phyloP scores from a whole-genome alignment of 2,797 vertebrate species.

The Spea hammondii region DNA sequence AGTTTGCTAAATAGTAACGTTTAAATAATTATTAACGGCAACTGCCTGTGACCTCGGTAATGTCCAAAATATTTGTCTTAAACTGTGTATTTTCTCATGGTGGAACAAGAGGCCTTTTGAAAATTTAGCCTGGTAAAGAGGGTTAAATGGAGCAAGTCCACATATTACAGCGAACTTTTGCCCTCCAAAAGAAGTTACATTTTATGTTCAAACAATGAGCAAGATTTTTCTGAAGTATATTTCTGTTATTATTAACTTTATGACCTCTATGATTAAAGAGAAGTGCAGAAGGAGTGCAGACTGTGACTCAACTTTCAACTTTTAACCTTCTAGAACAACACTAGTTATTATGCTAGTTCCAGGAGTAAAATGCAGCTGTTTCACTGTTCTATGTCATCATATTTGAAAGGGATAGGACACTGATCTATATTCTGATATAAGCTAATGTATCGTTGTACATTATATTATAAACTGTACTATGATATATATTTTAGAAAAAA shows the following conservation, averaged over 20 bases:
- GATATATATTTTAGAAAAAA: no score
- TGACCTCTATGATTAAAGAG: conserved; percentile 80
- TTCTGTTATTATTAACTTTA: conserved; percentile 82
- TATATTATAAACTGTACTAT: no score
- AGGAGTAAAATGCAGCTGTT: no score
- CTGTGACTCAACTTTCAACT: conserved; percentile 79
- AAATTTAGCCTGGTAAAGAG: conserved; percentile 73
- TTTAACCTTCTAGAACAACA: conserved; percentile 66
- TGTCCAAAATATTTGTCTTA: conserved; percentile 52
- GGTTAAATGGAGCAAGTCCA: conserved; percentile 69
- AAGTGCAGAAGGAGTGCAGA: conserved; percentile 72
- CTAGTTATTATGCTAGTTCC: neutral
- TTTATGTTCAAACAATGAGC: conserved; percentile 75
- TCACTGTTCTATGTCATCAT: no score
- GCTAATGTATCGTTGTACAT: no score
- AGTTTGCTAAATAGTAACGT: conserved; percentile 28
- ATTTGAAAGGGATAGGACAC: no score
- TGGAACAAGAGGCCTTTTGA: conserved; percentile 77
- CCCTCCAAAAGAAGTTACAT: conserved; percentile 71
- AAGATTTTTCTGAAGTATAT: conserved; percentile 75
- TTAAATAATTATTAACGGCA: conserved; percentile 46
- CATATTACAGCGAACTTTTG: conserved; percentile 75
- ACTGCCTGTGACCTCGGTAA: conserved; percentile 46
- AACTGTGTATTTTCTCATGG: conserved; percentile 53
- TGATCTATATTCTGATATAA: no score